Evolutionary conservation across 64 coral and sea anemone genomes (phyloP), one percentile per base, ranked within the genome.

Genomic region (Astreopora myriophthalma): DNA sequence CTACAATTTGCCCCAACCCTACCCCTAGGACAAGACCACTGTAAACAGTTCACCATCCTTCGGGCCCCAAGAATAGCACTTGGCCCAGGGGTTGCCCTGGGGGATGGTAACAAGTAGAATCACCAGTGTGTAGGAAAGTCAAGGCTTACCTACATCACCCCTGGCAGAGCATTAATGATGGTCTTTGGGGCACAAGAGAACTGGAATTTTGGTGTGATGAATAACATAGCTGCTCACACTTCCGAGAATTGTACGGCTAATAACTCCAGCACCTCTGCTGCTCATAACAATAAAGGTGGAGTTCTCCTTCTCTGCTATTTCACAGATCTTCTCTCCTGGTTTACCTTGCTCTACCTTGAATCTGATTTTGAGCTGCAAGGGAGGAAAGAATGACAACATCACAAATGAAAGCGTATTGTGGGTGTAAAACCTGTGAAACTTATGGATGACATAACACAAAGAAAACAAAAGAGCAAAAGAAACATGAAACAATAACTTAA

Each of bases 291-390:
- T 79, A 14, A 79, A 30, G 16, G 24, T 79, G 48, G 28, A 27
- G 30, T 79, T 79, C 42, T 79, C 76, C 51, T 79, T 79, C 14
- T 31, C 17, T 6, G 76, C 76, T 57, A 20, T 27, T 58, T 79
- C 74, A 76, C 74, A 76, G 9, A 76, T 76, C 74, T 76, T 76
- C 42, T 79, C 76, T 57, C 76, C 76, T 52, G 76, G 76, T 57
- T 79, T 79, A 5, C 76, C 76, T 33, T 79, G 48, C 26, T 79
- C 74, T 3, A 79, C 27, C 27, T 49, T 79, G 48, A 79, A 79
- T 33, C 24, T 79, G 13, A 79, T 32, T 3, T 49, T 25, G 20
- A 58, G 48, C 76, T 79, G 19, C 26, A 26, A 58, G 29, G 4
- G 1, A 44, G 25, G 11, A 79, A 14, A 31, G 25, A 30, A 78